These are phyloP conservation scores for Apaloderma vittatum DNA, from an alignment of 2,113 vertebrate species.

Conservation along the genomic window DNA sequence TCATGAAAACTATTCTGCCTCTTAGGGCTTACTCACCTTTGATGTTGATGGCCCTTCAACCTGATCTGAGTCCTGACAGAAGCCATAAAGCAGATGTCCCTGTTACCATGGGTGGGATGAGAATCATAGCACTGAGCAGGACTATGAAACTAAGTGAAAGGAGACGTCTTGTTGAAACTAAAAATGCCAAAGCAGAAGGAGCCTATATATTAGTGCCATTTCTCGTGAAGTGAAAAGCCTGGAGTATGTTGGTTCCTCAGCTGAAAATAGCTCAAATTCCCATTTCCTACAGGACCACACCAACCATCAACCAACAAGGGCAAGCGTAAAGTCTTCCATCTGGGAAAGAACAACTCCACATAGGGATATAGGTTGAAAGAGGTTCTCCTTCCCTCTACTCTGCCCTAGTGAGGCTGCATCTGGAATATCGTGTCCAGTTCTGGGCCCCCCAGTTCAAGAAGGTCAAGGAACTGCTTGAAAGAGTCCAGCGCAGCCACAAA, in stretches of 20 bases:
- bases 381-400: no score
- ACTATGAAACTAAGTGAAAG: neutral
- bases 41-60: neutral
- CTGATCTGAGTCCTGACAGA: neutral
- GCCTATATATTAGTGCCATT: neutral
- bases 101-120: neutral
- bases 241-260: neutral
- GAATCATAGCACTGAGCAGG: rapidly evolving
- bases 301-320: neutral
- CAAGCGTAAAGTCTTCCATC: no score
- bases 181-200: neutral
- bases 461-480: no score
- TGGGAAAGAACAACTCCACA: no score
- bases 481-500: no score
- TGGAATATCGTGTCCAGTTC: no score
- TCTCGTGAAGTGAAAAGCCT: neutral
- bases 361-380: no score
- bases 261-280: neutral
- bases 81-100: neutral
- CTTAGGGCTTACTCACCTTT: neutral
- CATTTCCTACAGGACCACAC: neutral
- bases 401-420: no score
- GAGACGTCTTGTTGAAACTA: neutral
- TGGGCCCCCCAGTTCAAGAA: no score
- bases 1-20: neutral